Evolutionary conservation across 2,113 vertebrate genomes (phyloP).

Genomic region (Tichodroma muraria): DNA sequence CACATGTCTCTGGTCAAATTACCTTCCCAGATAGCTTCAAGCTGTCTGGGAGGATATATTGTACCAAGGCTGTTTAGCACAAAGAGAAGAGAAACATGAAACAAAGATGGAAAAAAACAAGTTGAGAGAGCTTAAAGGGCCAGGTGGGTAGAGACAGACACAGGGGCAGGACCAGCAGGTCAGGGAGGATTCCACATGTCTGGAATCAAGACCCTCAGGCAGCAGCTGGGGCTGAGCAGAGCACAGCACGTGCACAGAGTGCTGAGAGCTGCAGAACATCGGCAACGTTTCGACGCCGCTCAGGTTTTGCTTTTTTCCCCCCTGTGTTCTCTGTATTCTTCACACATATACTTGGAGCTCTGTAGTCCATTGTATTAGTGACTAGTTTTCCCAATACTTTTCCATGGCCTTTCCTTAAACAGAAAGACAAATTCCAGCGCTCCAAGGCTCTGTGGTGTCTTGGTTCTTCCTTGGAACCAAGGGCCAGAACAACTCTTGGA

Average conservation of each 20-base stretch:
- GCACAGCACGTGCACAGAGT: background rate
- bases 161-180: background rate
- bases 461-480: no score
- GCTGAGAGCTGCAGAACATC: background rate
- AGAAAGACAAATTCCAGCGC: no score
- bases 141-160: background rate
- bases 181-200: background rate
- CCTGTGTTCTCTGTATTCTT: no score
- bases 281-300: background rate
- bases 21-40: background rate
- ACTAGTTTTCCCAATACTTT: no score
- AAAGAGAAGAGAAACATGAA: background rate
- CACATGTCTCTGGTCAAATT: background rate
- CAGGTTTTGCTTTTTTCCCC: no score
- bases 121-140: background rate
- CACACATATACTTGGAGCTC: no score
- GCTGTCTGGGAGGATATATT: background rate
- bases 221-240: background rate
- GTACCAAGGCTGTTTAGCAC: background rate
- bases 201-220: background rate
- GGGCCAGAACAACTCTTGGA: no score
- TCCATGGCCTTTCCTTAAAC: no score
- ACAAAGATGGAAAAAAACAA: background rate
- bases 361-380: no score
- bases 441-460: no score